These are phyloP conservation scores for Zaprionus africanus DNA, from an alignment of 1,140 invertebrate species.

Conservation along the genomic window DNA sequence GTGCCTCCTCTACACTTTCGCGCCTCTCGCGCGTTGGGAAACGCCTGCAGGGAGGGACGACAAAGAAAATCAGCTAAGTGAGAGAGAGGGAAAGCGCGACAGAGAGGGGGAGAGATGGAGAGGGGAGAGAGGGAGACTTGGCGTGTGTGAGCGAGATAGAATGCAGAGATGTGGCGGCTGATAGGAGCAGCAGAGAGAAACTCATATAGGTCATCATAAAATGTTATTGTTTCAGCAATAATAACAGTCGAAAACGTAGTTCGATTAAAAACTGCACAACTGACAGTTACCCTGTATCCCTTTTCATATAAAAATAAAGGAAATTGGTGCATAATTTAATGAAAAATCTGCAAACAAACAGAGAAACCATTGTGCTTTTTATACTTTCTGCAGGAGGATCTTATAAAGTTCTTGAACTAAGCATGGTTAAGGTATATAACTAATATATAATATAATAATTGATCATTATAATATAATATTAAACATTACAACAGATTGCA, in stretches of 20 bases:
- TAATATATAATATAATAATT: too few species aligned
- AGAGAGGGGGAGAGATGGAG: neutral
- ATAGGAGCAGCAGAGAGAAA: neutral
- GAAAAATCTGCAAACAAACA: too few species aligned
- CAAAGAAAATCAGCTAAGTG: neutral
- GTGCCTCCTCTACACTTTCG: slow-evolving; percentile 23
- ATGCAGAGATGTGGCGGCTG: neutral
- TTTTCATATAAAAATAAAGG: too few species aligned
- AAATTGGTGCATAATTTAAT: too few species aligned
- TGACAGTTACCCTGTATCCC: neutral
- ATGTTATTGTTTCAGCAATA: slow-evolving; percentile 73
- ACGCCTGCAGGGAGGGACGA: neutral
- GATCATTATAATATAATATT: too few species aligned
- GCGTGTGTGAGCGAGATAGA: too few species aligned
- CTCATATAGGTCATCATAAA: slow-evolving; percentile 41
- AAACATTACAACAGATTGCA: too few species aligned
- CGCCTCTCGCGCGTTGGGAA: slow-evolving; percentile 14
- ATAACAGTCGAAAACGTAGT: slow-evolving; percentile 38
- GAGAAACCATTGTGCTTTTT: too few species aligned
- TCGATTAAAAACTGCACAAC: neutral
- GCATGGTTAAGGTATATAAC: too few species aligned
- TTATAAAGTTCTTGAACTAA: too few species aligned
- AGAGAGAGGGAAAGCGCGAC: neutral
- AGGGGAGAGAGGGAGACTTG: neutral
- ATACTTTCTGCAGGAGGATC: too few species aligned